These are phyloP conservation scores for Apostichopus californicus DNA, from an alignment of 35 echinoderm and acorn worm species.

Conservation along the genomic window DNA sequence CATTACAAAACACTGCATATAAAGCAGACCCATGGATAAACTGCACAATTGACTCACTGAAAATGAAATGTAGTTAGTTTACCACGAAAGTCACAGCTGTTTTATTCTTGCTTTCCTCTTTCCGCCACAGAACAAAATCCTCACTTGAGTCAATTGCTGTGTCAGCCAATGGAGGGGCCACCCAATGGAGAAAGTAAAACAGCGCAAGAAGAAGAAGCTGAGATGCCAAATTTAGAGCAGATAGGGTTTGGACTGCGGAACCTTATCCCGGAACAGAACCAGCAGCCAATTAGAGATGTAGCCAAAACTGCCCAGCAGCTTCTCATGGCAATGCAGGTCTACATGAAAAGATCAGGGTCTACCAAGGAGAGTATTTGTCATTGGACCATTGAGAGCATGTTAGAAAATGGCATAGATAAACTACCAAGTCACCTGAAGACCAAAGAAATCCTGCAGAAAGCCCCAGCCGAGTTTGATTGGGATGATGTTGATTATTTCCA, in stretches of 20 bases:
- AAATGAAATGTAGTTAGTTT: too few species aligned
- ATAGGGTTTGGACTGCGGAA: not conserved
- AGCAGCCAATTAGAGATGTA: not conserved
- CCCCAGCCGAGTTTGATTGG: not conserved
- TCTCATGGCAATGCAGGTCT: constrained; percentile 2
- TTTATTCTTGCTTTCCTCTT: not conserved
- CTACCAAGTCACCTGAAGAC: constrained; percentile 29
- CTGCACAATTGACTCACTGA: not conserved
- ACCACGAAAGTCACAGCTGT: too few species aligned
- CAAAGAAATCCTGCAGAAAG: not conserved
- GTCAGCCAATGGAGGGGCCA: not conserved
- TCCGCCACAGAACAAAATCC: constrained; percentile 22
- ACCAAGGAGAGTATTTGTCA: constrained; percentile 11
- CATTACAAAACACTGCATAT: too few species aligned
- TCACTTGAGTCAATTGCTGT: constrained; percentile 20
- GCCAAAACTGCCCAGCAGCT: constrained; percentile 37
- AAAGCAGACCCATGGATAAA: too few species aligned
- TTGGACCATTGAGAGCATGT: constrained; percentile 44
- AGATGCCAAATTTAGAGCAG: not conserved
- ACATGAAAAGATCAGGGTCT: not conserved
- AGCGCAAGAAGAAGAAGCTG: not conserved
- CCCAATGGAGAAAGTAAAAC: not conserved
- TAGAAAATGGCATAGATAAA: constrained; percentile 8
- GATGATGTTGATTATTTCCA: not conserved
- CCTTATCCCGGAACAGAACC: constrained; percentile 13